Conservation (phyloP, 35 echinoderm and acorn worm genomes). For the Patiria miniata region DNA sequence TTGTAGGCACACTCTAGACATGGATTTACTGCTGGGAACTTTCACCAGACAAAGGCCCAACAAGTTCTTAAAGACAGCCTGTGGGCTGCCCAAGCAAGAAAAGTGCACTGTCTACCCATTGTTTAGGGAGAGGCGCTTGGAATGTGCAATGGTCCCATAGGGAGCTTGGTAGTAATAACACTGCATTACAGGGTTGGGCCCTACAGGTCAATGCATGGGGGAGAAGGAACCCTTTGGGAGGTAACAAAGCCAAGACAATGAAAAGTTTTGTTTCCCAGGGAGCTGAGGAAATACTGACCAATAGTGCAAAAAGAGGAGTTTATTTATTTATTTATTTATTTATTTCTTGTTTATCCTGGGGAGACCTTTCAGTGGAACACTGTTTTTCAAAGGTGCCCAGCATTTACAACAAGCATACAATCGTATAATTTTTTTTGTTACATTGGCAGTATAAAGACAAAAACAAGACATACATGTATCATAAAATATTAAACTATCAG, state of each 20-base stretch:
- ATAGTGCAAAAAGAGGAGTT: too few species aligned
- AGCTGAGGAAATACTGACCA: too few species aligned
- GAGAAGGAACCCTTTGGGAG: background rate
- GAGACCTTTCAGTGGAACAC: too few species aligned
- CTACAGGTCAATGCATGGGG: background rate
- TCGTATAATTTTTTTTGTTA: too few species aligned
- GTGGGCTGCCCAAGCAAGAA: background rate
- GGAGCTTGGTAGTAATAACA: slow-evolving; percentile 14
- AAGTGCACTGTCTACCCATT: background rate
- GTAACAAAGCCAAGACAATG: background rate
- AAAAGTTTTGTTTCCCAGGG: slow-evolving; percentile 7
- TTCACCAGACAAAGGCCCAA: background rate
- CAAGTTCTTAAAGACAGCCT: background rate
- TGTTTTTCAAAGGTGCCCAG: too few species aligned
- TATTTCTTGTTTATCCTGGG: too few species aligned
- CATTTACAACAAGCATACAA: too few species aligned
- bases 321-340: too few species aligned
- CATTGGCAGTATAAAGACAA: too few species aligned
- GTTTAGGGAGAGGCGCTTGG: background rate
- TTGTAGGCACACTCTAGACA: too few species aligned
- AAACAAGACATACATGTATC: too few species aligned
- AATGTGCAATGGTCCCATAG: background rate
- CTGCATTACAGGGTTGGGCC: slow-evolving; percentile 1
- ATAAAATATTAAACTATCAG: too few species aligned
- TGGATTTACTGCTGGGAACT: background rate